Conservation (phyloP, 2,888 invertebrate species). For the Tiliacea citrago region DNA sequence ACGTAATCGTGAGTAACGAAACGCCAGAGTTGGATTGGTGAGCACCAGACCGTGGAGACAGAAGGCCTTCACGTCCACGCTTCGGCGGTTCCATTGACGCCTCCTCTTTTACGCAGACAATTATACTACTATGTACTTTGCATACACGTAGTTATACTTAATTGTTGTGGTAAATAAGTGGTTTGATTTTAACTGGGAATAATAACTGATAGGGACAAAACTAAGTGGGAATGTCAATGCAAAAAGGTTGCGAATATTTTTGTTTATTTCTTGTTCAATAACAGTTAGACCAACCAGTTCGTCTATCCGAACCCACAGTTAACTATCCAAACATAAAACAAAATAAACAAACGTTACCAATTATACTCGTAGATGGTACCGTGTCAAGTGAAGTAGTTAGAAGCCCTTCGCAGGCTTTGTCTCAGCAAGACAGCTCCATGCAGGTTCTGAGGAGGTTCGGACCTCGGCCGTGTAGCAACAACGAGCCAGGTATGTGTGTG, state of each 20-base stretch:
- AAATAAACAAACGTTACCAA: constrained; percentile 54
- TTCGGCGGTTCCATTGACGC: constrained; percentile 72
- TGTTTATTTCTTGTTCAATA: constrained; percentile 5
- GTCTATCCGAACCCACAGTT: constrained; percentile 29
- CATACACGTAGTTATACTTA: not conserved
- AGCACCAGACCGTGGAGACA: constrained; percentile 74
- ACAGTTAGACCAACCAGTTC: constrained; percentile 24
- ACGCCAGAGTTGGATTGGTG: constrained; percentile 75
- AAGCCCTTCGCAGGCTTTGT: constrained; percentile 67
- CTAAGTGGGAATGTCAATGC: not conserved
- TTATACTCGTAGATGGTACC: constrained; percentile 56
- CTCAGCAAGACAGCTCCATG: constrained; percentile 65
- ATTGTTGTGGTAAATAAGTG: not conserved
- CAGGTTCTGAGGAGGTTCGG: constrained; percentile 72
- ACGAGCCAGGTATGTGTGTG: constrained; percentile 67
- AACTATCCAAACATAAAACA: constrained; percentile 42
- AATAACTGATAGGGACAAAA: not conserved
- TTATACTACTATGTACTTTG: constrained; percentile 30
- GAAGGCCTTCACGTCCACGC: constrained; percentile 75
- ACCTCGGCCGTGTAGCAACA: constrained; percentile 69
- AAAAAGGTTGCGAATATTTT: not conserved
- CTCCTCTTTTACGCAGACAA: constrained; percentile 75
- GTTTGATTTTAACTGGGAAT: not conserved
- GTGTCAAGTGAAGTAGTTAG: constrained; percentile 62
- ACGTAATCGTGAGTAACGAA: constrained; percentile 44